Evolutionary conservation across 2,113 vertebrate genomes (phyloP), one percentile per base, ranked within the genome.

Genomic region (Silurus asotus): DNA sequence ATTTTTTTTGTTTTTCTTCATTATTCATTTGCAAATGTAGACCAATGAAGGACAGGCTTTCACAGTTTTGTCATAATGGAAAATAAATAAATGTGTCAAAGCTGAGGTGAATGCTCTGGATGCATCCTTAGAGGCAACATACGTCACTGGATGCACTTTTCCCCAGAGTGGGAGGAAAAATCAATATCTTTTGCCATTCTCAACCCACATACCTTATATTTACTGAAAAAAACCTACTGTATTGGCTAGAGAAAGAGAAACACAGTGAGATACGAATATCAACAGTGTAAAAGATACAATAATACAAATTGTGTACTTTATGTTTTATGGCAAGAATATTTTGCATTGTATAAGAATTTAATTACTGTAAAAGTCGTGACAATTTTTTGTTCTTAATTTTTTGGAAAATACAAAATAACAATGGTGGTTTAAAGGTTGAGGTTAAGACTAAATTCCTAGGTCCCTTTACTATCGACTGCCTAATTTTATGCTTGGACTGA

Each of bases 151-250:
- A 78, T 69, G 61, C 76, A 70, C 59, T 82, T 61, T 20, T 75
- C 58, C 61, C 80, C 51, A 49, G 72, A 81, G 86, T 81, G 61
- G 86, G 86, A 82, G 82, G 74, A 49, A 81, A 78, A 86, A 88
- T 89, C 87, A 28, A 84, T 89, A 75, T 82, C 75, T 61, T 48
- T 75, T 77, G 81, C 48, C 80, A 77, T 59, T 55, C 28, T 28
- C 86, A 77, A 70, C 88, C 88, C 87, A 89, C 86, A 86, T 84
- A 86, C 23, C 86, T 87, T 56, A 74, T 83, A 81, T 81, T 80
- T 58, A 48, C n/a, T 55, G 58, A 67, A 49, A 45, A 37, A 58
- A 82, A 65, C 64, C 56, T 56, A 62, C 78, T 58, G 53, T 58
- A 62, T 48, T 67, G 51, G n/a, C 74, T 67, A 80, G 48, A 45